Conservation (phyloP, 2,113 vertebrate genomes). For the Climacteris rufus region DNA sequence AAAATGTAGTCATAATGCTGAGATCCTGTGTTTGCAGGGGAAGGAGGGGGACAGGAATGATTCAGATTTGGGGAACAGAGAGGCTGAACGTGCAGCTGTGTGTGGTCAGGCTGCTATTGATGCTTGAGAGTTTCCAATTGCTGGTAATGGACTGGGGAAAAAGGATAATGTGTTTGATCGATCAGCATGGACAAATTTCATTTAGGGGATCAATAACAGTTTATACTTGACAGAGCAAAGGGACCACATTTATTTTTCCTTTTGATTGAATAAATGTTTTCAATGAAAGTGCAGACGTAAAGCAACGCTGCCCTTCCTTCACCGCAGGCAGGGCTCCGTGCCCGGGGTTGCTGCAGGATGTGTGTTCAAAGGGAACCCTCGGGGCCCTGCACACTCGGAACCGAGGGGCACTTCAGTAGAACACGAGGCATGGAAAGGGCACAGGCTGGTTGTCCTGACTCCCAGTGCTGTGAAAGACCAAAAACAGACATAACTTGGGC, state of each 20-base stretch:
- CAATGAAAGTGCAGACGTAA: constrained; percentile 74
- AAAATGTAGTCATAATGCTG: constrained; percentile 5
- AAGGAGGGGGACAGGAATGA: not conserved
- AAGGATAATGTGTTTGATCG: constrained; percentile 99
- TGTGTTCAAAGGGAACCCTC: constrained; percentile 90
- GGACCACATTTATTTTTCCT: constrained; percentile 92
- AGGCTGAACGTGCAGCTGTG: constrained; percentile 75
- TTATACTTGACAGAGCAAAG: constrained; percentile 95
- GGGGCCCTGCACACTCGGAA: constrained; percentile 70
- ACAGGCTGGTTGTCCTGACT: constrained; percentile 70
- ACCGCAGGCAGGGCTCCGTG: constrained; percentile 72
- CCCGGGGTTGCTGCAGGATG: constrained; percentile 79
- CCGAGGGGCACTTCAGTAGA: constrained; percentile 75
- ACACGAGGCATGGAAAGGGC: constrained; percentile 49
- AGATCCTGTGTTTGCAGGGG: not conserved
- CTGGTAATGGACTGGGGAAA: constrained; percentile 92
- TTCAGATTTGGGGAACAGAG: constrained; percentile 50
- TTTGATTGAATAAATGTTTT: constrained; percentile 94
- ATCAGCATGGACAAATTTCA: constrained; percentile 99
- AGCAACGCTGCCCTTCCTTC: constrained; percentile 73
- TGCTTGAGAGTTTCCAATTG: constrained; percentile 87
- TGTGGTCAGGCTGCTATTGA: constrained; percentile 87
- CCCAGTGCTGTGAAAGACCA: constrained; percentile 69
- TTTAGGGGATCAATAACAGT: constrained; percentile 99
- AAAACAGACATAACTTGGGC: constrained; percentile 31